Conservation (phyloP, 2,113 vertebrate genomes). For the Cettia cetti region DNA sequence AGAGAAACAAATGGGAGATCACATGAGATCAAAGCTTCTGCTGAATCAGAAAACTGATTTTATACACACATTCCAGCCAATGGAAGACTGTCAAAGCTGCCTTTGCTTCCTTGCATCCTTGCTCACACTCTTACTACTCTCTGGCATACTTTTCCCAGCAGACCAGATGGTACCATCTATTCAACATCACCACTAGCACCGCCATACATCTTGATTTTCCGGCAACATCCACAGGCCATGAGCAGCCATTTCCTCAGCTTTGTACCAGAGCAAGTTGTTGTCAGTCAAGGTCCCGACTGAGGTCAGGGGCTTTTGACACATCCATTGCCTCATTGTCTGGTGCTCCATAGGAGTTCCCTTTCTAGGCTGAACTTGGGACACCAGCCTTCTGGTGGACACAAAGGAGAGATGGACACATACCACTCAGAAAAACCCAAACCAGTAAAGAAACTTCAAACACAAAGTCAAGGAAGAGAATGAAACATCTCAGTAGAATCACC, state of each 20-base stretch:
- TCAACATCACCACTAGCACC: neutral
- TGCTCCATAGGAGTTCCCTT: neutral
- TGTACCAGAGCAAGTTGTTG: neutral
- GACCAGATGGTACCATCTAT: neutral
- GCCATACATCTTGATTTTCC: neutral
- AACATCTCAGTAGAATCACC: neutral
- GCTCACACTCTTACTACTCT: neutral
- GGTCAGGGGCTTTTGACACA: neutral
- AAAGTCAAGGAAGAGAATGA: neutral
- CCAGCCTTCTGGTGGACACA: neutral
- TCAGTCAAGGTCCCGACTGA: neutral
- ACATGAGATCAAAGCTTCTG: neutral
- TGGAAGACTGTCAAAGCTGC: neutral
- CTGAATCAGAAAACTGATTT: neutral
- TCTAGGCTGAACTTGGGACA: neutral
- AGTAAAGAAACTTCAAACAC: neutral
- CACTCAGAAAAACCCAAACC: neutral
- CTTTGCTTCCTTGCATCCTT: neutral
- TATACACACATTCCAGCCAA: neutral
- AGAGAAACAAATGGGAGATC: neutral
- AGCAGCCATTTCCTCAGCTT: neutral
- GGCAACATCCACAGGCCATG: neutral
- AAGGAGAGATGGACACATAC: neutral
- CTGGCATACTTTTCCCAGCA: neutral
- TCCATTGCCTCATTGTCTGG: neutral